phyloP scores from a whole-genome alignment of 2,113 vertebrate genomes.

The Lasiurus borealis region DNA sequence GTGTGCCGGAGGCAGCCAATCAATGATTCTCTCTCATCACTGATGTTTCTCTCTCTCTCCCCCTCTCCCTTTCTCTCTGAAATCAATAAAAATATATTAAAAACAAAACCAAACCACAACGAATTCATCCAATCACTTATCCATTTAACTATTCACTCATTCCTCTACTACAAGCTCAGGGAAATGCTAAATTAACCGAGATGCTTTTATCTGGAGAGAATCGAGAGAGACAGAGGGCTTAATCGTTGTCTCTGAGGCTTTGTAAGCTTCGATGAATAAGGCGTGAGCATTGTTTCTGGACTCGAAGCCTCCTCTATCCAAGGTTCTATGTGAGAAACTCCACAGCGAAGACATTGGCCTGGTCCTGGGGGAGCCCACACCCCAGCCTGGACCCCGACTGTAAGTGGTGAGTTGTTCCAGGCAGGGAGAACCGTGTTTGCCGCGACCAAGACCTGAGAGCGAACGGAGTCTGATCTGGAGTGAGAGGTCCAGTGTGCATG shows the following conservation, averaged over 20 bases:
- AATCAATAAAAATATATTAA: no score
- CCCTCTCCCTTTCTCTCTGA: no score
- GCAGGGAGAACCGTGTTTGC: neutral
- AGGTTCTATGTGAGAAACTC: neutral
- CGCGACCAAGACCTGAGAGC: neutral
- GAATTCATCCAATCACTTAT: neutral
- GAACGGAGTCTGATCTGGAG: neutral
- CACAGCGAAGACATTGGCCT: neutral
- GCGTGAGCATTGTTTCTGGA: neutral
- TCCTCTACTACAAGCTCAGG: neutral
- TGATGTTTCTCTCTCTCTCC: no score
- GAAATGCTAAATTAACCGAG: neutral
- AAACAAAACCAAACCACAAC: no score
- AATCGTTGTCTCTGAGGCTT: neutral
- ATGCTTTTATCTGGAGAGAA: neutral
- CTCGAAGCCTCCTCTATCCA: neutral
- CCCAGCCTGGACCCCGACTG: neutral
- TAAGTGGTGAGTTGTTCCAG: neutral
- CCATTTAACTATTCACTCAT: neutral
- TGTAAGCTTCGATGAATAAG: neutral
- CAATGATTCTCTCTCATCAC: no score
- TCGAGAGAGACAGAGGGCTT: neutral
- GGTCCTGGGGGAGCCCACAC: accelerated
- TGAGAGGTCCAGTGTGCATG: neutral
- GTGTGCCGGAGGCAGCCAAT: no score